These are phyloP conservation scores for Hypsibius dujardini DNA, from an alignment of 1,140 invertebrate genomes.

Conservation along the genomic window DNA sequence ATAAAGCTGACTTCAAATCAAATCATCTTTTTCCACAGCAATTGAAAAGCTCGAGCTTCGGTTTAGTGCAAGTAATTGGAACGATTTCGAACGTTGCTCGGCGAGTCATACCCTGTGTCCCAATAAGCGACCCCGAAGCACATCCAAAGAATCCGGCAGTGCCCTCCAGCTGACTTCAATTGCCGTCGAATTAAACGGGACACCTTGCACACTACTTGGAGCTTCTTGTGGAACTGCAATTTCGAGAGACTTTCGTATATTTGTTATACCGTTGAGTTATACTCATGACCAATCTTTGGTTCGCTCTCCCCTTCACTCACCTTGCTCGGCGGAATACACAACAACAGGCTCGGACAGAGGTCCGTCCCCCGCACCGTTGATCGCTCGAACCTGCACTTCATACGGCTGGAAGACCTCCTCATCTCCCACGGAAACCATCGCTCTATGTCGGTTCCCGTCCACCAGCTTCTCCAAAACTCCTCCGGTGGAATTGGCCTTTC, in stretches of 20 bases:
- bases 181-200: constrained; percentile 69
- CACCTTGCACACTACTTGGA: constrained; percentile 56
- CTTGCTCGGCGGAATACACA: constrained; percentile 76
- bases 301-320: constrained; percentile 32
- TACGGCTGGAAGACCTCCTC: constrained; percentile 71
- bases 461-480: neutral
- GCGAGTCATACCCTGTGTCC: constrained; percentile 69
- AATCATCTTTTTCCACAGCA: too few species aligned
- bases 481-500: constrained; percentile 26
- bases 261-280: too few species aligned
- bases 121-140: constrained; percentile 67
- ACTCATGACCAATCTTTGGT: too few species aligned
- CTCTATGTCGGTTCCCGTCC: neutral
- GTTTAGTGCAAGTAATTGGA: too few species aligned
- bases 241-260: too few species aligned
- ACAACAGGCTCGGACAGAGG: constrained; percentile 55
- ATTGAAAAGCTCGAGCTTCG: too few species aligned
- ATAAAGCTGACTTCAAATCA: too few species aligned
- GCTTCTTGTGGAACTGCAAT: constrained; percentile 35
- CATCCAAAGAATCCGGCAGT: constrained; percentile 61
- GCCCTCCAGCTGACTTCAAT: constrained; percentile 79
- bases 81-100: too few species aligned
- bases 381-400: constrained; percentile 65
- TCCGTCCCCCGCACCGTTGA: constrained; percentile 61
- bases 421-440: constrained; percentile 47